phyloP scores from a whole-genome alignment of 1,140 invertebrate species.

The Monomorium pharaonis region DNA sequence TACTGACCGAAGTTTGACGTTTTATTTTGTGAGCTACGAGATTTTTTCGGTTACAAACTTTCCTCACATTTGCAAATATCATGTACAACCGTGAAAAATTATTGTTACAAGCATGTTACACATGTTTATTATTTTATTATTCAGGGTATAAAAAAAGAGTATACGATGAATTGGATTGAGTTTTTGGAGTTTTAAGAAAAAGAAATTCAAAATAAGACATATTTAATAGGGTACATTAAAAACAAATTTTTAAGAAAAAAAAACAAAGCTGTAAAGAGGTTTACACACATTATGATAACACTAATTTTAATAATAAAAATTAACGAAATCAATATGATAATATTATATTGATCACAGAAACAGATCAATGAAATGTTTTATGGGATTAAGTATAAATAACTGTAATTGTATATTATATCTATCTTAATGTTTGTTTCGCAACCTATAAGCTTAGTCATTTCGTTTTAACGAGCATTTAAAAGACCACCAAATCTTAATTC shows the following conservation, averaged over 20 bases:
- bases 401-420: background rate
- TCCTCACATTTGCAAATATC: slow-evolving; percentile 13
- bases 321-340: background rate
- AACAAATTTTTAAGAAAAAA: background rate
- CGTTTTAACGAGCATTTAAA: slow-evolving; percentile 15
- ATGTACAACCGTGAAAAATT: slow-evolving; percentile 6
- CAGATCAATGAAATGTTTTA: background rate
- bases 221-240: background rate
- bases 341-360: too few relatives aligned
- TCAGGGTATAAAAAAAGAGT: background rate
- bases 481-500: background rate
- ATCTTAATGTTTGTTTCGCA: background rate
- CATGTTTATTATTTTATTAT: background rate
- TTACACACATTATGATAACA: slow-evolving; percentile 6
- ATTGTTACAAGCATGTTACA: background rate
- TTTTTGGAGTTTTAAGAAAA: background rate
- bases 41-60: slow-evolving; percentile 3
- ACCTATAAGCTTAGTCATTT: background rate
- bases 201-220: background rate
- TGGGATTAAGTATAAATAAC: background rate
- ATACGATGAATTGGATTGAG: background rate
- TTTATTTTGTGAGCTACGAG: slow-evolving; percentile 11
- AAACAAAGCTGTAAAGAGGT: background rate
- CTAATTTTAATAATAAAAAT: background rate
- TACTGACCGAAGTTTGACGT: background rate